Conservation (phyloP, 30 jellyfish, hydroid and myxozoan species). For the Calvadosia cruxmelitensis region DNA sequence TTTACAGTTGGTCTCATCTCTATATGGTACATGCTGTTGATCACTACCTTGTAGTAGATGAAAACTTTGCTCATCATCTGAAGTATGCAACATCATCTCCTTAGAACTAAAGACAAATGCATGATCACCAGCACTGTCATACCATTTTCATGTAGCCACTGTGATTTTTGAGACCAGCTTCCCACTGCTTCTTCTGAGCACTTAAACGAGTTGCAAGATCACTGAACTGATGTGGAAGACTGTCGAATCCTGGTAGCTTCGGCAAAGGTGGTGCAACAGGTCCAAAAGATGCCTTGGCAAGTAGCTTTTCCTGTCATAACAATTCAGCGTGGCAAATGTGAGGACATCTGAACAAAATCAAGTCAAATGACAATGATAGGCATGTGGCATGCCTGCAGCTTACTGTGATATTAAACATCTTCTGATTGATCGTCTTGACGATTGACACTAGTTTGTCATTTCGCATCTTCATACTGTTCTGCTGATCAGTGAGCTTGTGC, state of each 20-base stretch:
- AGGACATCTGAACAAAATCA: no score
- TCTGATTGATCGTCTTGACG: conserved; percentile 16
- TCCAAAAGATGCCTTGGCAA: neutral
- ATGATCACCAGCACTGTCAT: no score
- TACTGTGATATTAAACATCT: conserved; percentile 16
- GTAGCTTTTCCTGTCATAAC: neutral
- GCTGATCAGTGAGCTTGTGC: conserved; percentile 32
- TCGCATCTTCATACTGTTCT: conserved; percentile 26
- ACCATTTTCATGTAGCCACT: neutral
- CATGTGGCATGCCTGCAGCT: no score
- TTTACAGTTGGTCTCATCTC: no score
- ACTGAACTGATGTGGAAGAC: neutral
- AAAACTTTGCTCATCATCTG: no score
- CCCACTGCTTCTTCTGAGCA: neutral
- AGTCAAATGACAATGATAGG: neutral
- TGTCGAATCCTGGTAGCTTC: neutral
- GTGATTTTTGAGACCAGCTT: neutral
- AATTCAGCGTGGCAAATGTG: no score
- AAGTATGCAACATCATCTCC: no score
- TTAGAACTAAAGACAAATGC: no score
- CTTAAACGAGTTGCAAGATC: neutral
- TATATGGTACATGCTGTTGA: no score
- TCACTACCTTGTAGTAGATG: no score
- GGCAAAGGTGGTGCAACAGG: neutral
- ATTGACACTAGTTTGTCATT: conserved; percentile 11